Base-by-base conservation (phyloP, 1,140 invertebrate genomes). In the Papilio dardanus region DNA sequence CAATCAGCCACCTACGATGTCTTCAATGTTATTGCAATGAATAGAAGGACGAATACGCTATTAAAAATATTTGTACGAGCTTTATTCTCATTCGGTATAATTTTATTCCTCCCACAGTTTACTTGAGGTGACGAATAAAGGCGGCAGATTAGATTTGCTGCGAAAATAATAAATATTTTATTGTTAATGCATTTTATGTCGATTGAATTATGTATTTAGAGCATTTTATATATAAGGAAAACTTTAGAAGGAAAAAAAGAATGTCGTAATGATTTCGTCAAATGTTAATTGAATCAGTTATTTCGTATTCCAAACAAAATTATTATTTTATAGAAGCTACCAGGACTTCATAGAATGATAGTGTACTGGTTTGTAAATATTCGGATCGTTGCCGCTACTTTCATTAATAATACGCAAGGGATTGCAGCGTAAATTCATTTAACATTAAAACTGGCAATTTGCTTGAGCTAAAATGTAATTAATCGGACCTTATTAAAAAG, bases 1-100 rank as follows among this genome's bases (percentile, higher is more conserved):
- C 71, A 54, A 73, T 73, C 30, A 54, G 71, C 46, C 71, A 33
- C 71, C 71, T 73, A 73, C 71, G 46, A 50, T 54, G 46, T 35
- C 30, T 54, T 31, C 33, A 73, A 46, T 54, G 28, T 50, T 50
- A 71, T 40, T 69, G 30, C 71, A 33, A 33, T 50, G 42, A 73
- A 73, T 73, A 12, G 71, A 73, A 73, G 71, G 71, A 73, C 71
- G 50, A 73, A 73, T 46, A 54, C 24, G 33, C 71, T 58, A 73
- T 73, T 73, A 73, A 73, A 58, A 73, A 58, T 31, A 33, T 33
- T 19, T 50, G 42, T 58, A 58, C 71, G 28, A 54, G 8, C 35
- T 71, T 31, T 50, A 30, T 73, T 73, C 46, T 12, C 16, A 10
- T 35, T 71, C 40, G 40, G 28, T 50, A 69, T 30, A 58, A 30